phyloP scores from a whole-genome alignment of 2,113 vertebrate species.

The Urocolius indicus region DNA sequence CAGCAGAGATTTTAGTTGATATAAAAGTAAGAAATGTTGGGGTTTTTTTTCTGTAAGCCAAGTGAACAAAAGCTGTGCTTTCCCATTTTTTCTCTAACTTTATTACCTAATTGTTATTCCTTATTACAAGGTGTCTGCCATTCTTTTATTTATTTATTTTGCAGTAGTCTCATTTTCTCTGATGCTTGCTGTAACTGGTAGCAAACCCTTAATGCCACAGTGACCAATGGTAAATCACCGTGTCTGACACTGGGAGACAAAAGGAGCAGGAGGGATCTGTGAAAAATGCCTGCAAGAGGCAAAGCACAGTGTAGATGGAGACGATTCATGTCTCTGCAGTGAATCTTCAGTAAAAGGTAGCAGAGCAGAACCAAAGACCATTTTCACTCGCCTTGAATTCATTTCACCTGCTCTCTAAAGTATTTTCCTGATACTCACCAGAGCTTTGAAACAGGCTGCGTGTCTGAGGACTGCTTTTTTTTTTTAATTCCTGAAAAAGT shows the following conservation, averaged over 20 bases:
- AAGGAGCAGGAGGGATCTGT: constrained; percentile 40
- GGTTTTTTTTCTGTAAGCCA: background rate
- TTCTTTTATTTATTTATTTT: background rate
- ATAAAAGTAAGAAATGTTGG: background rate
- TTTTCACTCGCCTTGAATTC: constrained; percentile 66
- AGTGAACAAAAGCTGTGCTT: constrained; percentile 16
- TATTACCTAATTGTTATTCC: constrained; percentile 19
- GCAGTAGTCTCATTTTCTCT: background rate
- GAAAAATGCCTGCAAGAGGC: constrained; percentile 49
- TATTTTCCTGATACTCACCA: constrained; percentile 24
- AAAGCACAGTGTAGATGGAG: background rate
- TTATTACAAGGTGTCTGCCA: background rate
- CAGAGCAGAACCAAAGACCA: constrained; percentile 68
- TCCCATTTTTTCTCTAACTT: background rate
- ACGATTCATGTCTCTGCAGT: constrained; percentile 56
- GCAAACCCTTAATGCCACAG: background rate
- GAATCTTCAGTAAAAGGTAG: constrained; percentile 64
- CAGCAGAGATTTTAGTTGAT: constrained; percentile 25
- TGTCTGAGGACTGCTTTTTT: background rate
- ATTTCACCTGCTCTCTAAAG: constrained; percentile 54
- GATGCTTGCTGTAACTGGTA: background rate
- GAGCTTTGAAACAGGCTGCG: constrained; percentile 18
- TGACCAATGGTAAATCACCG: background rate
- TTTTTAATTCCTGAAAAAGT: background rate
- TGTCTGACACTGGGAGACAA: constrained; percentile 40